Conservation (phyloP, 2,888 invertebrate genomes). For the Drosophila anceps region DNA sequence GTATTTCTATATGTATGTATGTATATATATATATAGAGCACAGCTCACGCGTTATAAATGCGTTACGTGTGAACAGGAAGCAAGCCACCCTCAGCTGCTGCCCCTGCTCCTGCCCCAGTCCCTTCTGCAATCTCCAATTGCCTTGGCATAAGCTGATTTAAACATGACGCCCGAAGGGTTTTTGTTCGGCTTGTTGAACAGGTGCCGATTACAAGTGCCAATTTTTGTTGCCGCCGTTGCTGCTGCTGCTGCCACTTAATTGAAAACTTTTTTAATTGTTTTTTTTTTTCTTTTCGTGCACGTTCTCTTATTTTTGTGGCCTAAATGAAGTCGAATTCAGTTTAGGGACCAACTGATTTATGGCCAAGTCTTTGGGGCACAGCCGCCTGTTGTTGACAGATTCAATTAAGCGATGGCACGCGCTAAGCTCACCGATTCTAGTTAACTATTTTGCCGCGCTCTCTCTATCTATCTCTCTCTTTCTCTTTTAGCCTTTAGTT, state of each 20-base stretch:
- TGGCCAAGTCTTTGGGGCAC: slow-evolving; percentile 38
- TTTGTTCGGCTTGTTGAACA: slow-evolving; percentile 73
- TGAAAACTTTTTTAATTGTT: slow-evolving; percentile 81
- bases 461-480: neutral
- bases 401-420: slow-evolving; percentile 68
- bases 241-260: slow-evolving; percentile 60
- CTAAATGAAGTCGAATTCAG: slow-evolving; percentile 57
- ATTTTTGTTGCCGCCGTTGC: slow-evolving; percentile 45
- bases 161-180: slow-evolving; percentile 40
- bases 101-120: neutral
- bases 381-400: slow-evolving; percentile 69
- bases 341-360: slow-evolving; percentile 63
- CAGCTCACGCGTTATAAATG: slow-evolving; percentile 78
- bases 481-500: neutral
- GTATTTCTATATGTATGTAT: slow-evolving; percentile 29
- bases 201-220: slow-evolving; percentile 79
- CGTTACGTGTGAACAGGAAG: slow-evolving; percentile 68
- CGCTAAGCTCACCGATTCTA: slow-evolving; percentile 18
- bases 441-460: neutral
- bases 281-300: neutral
- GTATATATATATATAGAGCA: slow-evolving; percentile 29
- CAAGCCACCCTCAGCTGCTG: neutral
- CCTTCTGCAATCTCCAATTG: slow-evolving; percentile 1
- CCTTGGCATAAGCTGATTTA: slow-evolving; percentile 55
- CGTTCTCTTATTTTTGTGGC: slow-evolving; percentile 18